phyloP scores from a whole-genome alignment of 2,797 vertebrate species.

The Gambusia yucatana region DNA sequence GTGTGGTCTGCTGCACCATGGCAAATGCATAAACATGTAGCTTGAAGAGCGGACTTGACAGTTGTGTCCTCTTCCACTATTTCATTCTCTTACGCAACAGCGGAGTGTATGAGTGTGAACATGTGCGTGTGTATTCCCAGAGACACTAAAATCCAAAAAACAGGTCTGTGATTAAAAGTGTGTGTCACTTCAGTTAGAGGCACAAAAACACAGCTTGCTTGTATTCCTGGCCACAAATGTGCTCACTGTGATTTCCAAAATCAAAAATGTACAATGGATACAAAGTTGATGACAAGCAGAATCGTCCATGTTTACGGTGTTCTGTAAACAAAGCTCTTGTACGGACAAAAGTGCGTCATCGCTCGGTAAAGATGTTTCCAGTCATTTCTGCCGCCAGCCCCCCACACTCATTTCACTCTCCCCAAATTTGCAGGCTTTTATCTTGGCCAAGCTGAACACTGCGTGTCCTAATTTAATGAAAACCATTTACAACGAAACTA shows the following conservation, averaged over 20 bases:
- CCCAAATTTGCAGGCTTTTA: slow-evolving; percentile 25
- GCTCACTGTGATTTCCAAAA: slow-evolving; percentile 49
- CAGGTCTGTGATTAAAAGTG: slow-evolving; percentile 27
- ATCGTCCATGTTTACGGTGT: slow-evolving; percentile 24
- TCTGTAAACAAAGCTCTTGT: slow-evolving; percentile 21
- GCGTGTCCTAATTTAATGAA: slow-evolving; percentile 7
- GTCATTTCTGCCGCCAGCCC: not conserved
- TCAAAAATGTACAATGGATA: slow-evolving; percentile 41
- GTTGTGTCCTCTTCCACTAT: slow-evolving; percentile 73
- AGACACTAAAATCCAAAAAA: slow-evolving; percentile 37
- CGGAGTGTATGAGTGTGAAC: slow-evolving; percentile 8
- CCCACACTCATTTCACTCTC: slow-evolving; percentile 1
- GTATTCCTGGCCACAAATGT: slow-evolving; percentile 11
- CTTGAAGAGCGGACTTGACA: slow-evolving; percentile 64
- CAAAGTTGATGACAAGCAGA: slow-evolving; percentile 46
- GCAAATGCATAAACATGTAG: slow-evolving; percentile 77
- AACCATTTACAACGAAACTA: slow-evolving; percentile 8
- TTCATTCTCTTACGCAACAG: slow-evolving; percentile 76
- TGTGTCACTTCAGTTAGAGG: not conserved
- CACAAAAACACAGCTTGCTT: slow-evolving; percentile 15
- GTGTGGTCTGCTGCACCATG: slow-evolving; percentile 37
- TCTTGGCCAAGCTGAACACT: not conserved
- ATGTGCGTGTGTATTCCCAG: slow-evolving; percentile 11
- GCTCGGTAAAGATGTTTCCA: slow-evolving; percentile 13
- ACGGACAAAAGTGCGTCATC: slow-evolving; percentile 30